These are phyloP conservation scores for Prinia subflava DNA, from an alignment of 2,113 vertebrate species.

Conservation along the genomic window DNA sequence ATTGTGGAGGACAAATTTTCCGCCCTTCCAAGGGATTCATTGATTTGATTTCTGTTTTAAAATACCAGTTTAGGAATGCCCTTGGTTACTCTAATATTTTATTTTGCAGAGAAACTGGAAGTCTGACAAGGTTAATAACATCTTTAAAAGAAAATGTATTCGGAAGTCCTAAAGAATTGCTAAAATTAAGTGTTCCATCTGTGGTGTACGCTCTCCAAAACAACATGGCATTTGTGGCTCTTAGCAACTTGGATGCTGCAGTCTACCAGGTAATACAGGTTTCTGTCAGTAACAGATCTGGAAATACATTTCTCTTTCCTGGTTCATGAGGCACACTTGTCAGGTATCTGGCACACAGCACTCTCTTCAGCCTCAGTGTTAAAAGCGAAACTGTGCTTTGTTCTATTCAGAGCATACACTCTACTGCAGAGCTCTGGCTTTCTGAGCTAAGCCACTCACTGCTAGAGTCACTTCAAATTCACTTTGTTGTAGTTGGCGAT, in stretches of 20 bases:
- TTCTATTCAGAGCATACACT: neutral
- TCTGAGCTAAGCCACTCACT: neutral
- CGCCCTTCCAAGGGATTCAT: neutral
- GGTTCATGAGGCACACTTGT: fast-evolving
- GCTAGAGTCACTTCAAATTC: neutral
- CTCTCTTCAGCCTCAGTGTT: neutral
- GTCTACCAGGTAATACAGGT: conserved; percentile 87
- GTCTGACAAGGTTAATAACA: conserved; percentile 71
- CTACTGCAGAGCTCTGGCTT: neutral
- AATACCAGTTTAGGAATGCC: neutral
- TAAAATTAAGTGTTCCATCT: conserved; percentile 93
- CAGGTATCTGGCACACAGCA: neutral
- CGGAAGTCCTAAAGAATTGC: conserved; percentile 83
- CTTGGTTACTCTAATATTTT: neutral
- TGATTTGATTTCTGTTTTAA: neutral
- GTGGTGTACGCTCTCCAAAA: conserved; percentile 95
- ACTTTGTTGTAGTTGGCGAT: neutral
- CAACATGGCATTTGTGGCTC: conserved; percentile 95
- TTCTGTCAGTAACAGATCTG: neutral
- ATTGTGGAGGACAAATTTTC: neutral
- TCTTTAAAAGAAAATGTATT: conserved; percentile 83
- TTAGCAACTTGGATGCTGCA: conserved; percentile 95
- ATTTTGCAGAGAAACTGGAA: conserved; percentile 86
- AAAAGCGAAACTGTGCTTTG: neutral
- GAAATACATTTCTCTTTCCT: neutral